phyloP scores from a whole-genome alignment of 2,113 vertebrate genomes.

The Vidua macroura region DNA sequence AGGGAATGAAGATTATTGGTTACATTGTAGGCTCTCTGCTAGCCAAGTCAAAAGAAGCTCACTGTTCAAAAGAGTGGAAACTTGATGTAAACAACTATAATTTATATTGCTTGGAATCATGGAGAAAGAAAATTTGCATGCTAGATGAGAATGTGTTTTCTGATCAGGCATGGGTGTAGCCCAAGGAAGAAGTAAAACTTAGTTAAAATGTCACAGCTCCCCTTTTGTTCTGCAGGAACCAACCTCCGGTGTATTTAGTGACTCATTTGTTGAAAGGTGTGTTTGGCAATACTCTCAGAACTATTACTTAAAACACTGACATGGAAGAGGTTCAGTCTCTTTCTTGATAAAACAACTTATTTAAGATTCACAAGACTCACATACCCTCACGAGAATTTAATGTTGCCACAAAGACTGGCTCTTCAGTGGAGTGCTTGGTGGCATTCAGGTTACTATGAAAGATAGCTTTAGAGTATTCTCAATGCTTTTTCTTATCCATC shows the following conservation, averaged over 20 bases:
- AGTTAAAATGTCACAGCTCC: constrained; percentile 26
- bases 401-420: not conserved
- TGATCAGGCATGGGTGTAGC: not conserved
- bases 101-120: not conserved
- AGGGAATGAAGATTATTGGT: not conserved
- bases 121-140: not conserved
- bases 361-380: not conserved
- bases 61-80: not conserved
- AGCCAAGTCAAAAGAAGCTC: not conserved
- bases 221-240: not conserved
- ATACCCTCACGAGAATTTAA: not conserved
- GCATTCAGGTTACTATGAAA: not conserved
- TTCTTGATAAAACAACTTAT: not conserved
- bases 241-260: not conserved
- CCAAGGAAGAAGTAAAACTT: constrained; percentile 29
- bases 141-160: not conserved
- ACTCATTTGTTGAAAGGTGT: constrained; percentile 32
- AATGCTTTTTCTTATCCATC: not conserved
- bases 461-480: not conserved
- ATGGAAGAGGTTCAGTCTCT: not conserved
- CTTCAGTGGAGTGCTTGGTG: not conserved
- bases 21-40: not conserved
- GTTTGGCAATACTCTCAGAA: not conserved
- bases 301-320: not conserved
- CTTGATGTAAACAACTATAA: constrained; percentile 11